A percentile compares a stretch with the other conserved stretches of the same genome.
phyloP scores from a whole-genome alignment of 2,888 invertebrate species.

The Chymomyza amoena region DNA sequence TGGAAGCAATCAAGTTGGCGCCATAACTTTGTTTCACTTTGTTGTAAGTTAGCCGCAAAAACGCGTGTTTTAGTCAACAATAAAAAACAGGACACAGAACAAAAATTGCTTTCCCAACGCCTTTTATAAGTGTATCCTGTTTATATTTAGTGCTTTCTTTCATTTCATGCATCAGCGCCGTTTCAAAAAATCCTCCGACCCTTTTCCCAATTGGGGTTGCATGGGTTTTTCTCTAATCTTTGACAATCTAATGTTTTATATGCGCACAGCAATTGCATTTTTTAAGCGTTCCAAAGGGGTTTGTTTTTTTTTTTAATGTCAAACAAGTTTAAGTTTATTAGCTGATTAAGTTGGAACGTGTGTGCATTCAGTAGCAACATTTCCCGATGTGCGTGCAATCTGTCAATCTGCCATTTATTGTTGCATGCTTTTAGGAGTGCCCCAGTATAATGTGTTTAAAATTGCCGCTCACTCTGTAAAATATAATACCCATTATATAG shows the following conservation, averaged over 20 bases:
- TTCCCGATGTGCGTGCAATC: not conserved
- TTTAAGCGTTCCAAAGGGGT: constrained; percentile 51
- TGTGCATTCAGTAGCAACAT: too few species aligned
- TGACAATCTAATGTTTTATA: constrained; percentile 26
- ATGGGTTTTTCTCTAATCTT: not conserved
- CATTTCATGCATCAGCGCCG: constrained; percentile 55
- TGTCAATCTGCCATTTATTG: constrained; percentile 23
- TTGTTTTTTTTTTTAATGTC: constrained; percentile 15
- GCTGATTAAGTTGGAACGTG: constrained; percentile 34
- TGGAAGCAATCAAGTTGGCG: constrained; percentile 27
- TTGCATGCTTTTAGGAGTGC: constrained; percentile 30
- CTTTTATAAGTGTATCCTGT: not conserved
- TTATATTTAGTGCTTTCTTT: constrained; percentile 35
- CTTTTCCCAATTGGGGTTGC: constrained; percentile 24
- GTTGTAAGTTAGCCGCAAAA: constrained; percentile 19
- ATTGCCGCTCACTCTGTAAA: not conserved
- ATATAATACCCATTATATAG: too few species aligned
- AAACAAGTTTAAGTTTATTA: constrained; percentile 35
- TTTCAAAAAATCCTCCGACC: constrained; percentile 11
- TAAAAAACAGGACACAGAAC: constrained; percentile 31
- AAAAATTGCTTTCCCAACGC: constrained; percentile 16
- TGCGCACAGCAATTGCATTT: constrained; percentile 56
- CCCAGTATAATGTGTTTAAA: constrained; percentile 25
- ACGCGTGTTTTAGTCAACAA: constrained; percentile 43
- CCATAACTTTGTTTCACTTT: constrained; percentile 14